Evolutionary conservation across 2,888 invertebrate species (phyloP).

Genomic region (Ditylenchus weischeri): DNA sequence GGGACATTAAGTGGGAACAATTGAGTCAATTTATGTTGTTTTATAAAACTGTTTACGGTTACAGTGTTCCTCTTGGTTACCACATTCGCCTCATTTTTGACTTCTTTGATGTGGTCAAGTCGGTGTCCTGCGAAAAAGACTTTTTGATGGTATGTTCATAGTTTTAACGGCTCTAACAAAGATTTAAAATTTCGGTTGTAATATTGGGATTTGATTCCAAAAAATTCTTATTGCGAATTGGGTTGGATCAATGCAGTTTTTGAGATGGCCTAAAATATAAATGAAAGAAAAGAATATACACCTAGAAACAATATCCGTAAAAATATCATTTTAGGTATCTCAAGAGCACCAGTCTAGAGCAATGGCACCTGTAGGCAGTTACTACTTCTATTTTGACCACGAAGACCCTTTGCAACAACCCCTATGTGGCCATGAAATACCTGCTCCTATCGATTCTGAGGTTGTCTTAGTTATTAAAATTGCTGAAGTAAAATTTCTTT

Average conservation of each 20-base stretch:
- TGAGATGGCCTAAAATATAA: no score
- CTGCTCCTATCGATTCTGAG: conserved; percentile 38
- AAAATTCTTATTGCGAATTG: no score
- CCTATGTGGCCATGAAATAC: conserved; percentile 42
- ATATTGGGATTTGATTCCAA: background rate
- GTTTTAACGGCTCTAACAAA: background rate
- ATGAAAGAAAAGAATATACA: no score
- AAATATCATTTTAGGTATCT: conserved; percentile 35
- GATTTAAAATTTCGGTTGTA: background rate
- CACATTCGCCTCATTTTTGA: conserved; percentile 42
- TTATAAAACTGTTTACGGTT: no score
- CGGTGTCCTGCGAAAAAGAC: conserved; percentile 44
- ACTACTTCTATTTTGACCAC: conserved; percentile 53
- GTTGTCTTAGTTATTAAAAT: no score
- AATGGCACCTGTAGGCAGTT: conserved; percentile 45
- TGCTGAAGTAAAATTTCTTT: no score
- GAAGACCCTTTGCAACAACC: conserved; percentile 34
- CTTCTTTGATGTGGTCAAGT: conserved; percentile 43
- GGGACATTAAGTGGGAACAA: conserved; percentile 38
- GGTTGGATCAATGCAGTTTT: no score
- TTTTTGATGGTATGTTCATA: conserved; percentile 28
- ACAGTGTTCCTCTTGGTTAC: conserved; percentile 46
- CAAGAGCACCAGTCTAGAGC: conserved; percentile 51
- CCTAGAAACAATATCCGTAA: no score
- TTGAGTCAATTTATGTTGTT: no score